Evolutionary conservation across 2,113 vertebrate genomes (phyloP).

Genomic region (Herpailurus yagouaroundi): DNA sequence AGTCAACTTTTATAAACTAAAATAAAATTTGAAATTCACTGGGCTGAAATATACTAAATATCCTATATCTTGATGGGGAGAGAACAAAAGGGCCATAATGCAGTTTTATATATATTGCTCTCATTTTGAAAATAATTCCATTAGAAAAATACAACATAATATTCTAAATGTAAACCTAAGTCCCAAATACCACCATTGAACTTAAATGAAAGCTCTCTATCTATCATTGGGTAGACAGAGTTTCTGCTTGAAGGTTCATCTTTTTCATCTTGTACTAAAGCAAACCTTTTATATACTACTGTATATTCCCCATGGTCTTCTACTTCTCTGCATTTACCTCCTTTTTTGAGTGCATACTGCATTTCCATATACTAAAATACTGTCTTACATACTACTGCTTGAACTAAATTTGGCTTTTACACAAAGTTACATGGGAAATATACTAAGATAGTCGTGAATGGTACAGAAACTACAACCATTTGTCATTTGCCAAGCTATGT

Average conservation of each 20-base stretch:
- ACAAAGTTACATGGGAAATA: neutral
- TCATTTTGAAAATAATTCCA: neutral
- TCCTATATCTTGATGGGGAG: neutral
- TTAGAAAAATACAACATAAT: neutral
- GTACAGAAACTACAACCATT: conserved; percentile 1
- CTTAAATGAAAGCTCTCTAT: neutral
- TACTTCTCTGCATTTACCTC: neutral
- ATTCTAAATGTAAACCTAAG: neutral
- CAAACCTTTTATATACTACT: neutral
- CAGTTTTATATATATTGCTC: neutral
- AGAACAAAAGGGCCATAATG: neutral
- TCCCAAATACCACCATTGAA: neutral
- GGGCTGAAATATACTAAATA: neutral
- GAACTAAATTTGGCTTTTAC: conserved; percentile 20
- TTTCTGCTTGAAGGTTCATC: neutral
- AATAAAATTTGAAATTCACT: conserved; percentile 6
- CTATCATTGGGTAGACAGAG: neutral
- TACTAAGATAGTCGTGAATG: neutral
- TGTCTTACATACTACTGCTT: neutral
- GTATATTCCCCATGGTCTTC: neutral
- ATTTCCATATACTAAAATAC: neutral
- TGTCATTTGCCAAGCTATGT: conserved; percentile 5
- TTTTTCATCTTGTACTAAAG: conserved; percentile 23
- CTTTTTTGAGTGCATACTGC: neutral
- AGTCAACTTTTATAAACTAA: neutral